Evolutionary conservation across 2,797 vertebrate species (phyloP), one percentile per base, ranked within the genome.

Genomic region (Tauraco hartlaubi): DNA sequence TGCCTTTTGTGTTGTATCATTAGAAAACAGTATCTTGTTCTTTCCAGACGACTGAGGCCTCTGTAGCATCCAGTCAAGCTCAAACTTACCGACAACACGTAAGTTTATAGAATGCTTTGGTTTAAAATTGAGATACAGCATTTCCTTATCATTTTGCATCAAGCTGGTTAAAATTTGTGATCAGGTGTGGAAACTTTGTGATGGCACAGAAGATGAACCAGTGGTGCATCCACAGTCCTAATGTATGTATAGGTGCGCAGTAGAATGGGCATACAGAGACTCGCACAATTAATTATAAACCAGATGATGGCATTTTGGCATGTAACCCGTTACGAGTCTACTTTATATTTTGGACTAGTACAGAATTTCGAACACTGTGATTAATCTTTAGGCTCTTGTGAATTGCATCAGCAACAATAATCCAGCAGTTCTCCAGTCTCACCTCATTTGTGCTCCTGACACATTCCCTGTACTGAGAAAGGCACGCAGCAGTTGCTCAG

Each of bases 21-120:
- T 51, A 75, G 29, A 71, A 85, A 94, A 83, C 29, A 23, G 11
- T 21, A 3, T 49, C n/a, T 74, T 79, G 64, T 75, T 51, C 31
- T 92, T 92, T 93, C 28, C 91, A 97, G 97, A 82, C 55, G n/a
- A 77, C 26, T 25, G 63, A 85, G 84, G 39, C 7, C 22, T 39
- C 55, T 9, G 4, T 18, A 80, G 44, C 48, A 43, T 7, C 28
- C 86, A 44, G 48, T 49, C 78, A 26, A 86, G 43, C 33, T 76
- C 56, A n/a, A 66, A 26, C 43, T 64, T 64, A 11, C 48, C 66
- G 44, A 17, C 37, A 49, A 51, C 11, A 0, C 16, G 96, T 93
- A 95, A 97, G 96, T 93, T 78, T 39, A n/a, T 16, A 44, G 44
- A 87, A 33, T 56, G 66, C 19, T 80, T 88, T 41, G n/a, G 0